Evolutionary conservation across 2,888 invertebrate genomes (phyloP).

Genomic region (Exocentrus adspersus): DNA sequence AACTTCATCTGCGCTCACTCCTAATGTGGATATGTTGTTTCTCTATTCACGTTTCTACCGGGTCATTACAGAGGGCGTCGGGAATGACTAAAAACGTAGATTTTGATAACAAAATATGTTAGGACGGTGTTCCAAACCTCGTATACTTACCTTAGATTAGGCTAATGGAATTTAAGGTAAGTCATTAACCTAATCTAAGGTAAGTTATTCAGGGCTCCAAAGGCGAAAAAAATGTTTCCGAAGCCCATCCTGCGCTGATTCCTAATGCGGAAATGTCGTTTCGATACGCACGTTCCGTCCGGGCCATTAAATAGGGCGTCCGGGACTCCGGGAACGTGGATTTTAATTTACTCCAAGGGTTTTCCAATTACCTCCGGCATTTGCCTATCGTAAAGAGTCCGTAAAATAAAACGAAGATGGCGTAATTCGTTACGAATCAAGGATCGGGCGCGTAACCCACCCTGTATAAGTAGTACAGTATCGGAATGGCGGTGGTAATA

Average conservation of each 20-base stretch:
- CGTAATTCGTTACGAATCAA: background rate
- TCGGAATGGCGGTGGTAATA: background rate
- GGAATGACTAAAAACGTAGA: background rate
- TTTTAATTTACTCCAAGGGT: slow-evolving; percentile 21
- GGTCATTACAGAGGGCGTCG: slow-evolving; percentile 22
- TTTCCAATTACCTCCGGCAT: slow-evolving; percentile 20
- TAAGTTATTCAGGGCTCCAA: too few species aligned
- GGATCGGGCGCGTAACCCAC: too few species aligned
- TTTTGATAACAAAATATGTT: too few species aligned
- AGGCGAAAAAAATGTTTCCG: too few species aligned
- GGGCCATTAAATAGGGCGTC: slow-evolving; percentile 19
- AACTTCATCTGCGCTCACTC: too few species aligned
- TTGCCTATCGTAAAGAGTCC: slow-evolving; percentile 2
- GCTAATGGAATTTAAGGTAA: too few species aligned
- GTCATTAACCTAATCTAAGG: too few species aligned
- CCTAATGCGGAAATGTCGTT: slow-evolving; percentile 30
- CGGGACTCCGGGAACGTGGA: slow-evolving; percentile 14
- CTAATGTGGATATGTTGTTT: slow-evolving; percentile 30
- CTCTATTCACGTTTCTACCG: slow-evolving; percentile 23
- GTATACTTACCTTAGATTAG: too few species aligned
- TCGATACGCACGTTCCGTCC: slow-evolving; percentile 32
- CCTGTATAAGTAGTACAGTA: too few species aligned
- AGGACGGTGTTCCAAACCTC: too few species aligned
- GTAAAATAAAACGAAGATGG: background rate
- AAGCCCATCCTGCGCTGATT: too few species aligned